These are phyloP conservation scores for Ylistrum balloti DNA, from an alignment of 1,140 invertebrate genomes.

Conservation along the genomic window DNA sequence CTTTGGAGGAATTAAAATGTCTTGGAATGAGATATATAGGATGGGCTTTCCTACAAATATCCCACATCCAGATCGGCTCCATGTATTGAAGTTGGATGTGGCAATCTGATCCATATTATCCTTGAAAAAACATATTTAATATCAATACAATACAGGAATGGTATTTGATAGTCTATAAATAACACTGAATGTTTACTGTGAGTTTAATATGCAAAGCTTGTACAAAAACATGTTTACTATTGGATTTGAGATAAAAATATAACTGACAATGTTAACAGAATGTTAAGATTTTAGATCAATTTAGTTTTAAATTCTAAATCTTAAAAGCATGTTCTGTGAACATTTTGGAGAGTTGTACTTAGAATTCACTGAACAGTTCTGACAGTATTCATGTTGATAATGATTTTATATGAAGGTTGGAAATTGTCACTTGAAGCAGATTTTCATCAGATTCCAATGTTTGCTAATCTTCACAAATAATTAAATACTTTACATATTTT, in stretches of 20 bases:
- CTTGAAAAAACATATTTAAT: neutral
- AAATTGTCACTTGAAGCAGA: neutral
- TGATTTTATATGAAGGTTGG: neutral
- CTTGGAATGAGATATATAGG: neutral
- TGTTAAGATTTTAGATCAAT: neutral
- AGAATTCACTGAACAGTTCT: neutral
- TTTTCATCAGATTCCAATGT: conserved; percentile 11
- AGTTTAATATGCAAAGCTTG: too few relatives aligned
- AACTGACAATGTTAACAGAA: neutral
- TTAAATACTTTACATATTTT: neutral
- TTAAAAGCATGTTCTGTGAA: too few relatives aligned
- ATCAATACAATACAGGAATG: neutral
- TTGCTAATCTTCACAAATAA: neutral
- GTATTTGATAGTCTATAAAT: too few relatives aligned
- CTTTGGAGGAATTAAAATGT: neutral
- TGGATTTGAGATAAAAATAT: too few relatives aligned
- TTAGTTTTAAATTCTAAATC: neutral
- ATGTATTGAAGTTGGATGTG: neutral
- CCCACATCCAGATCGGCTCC: neutral
- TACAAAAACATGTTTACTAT: too few relatives aligned
- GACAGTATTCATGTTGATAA: too few relatives aligned
- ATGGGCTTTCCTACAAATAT: neutral
- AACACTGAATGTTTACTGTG: too few relatives aligned
- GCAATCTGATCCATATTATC: neutral
- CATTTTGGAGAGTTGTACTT: neutral